These are phyloP conservation scores for Drosophila arawakana DNA, from an alignment of 1,140 invertebrate genomes.

Conservation along the genomic window DNA sequence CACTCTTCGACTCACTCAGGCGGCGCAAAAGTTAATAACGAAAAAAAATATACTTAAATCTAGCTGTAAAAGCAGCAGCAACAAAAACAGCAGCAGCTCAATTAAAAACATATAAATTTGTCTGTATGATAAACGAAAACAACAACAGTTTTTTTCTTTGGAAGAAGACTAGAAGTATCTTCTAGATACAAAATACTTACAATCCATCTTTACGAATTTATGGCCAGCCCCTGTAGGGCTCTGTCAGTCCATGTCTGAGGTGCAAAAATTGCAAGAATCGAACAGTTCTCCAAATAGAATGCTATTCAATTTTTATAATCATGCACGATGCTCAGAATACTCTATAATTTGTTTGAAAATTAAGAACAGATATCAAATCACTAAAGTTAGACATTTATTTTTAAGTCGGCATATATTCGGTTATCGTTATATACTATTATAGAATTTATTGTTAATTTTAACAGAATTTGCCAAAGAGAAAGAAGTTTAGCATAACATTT, in stretches of 20 bases:
- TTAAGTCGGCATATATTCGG: no score
- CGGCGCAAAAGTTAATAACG: constrained; percentile 57
- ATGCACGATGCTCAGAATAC: no score
- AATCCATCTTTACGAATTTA: constrained; percentile 24
- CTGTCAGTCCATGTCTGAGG: constrained; percentile 3
- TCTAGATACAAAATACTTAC: constrained; percentile 1
- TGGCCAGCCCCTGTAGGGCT: not conserved
- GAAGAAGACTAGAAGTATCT: constrained; percentile 7
- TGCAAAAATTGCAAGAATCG: constrained; percentile 32
- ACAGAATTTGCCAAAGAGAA: no score
- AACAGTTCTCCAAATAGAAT: constrained; percentile 18
- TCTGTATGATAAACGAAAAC: constrained; percentile 22
- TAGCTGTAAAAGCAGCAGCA: constrained; percentile 25
- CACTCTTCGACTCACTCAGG: constrained; percentile 47
- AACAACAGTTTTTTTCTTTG: constrained; percentile 21
- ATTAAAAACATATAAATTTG: constrained; percentile 63
- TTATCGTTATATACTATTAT: no score
- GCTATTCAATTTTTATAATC: no score
- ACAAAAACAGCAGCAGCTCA: constrained; percentile 20
- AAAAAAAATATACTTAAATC: constrained; percentile 29
- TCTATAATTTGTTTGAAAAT: no score
- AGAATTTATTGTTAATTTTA: no score
- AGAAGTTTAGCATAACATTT: no score
- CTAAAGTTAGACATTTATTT: no score
- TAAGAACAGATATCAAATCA: no score